Conservation (phyloP, 2,113 vertebrate genomes). For the Lamprotornis superbus region DNA sequence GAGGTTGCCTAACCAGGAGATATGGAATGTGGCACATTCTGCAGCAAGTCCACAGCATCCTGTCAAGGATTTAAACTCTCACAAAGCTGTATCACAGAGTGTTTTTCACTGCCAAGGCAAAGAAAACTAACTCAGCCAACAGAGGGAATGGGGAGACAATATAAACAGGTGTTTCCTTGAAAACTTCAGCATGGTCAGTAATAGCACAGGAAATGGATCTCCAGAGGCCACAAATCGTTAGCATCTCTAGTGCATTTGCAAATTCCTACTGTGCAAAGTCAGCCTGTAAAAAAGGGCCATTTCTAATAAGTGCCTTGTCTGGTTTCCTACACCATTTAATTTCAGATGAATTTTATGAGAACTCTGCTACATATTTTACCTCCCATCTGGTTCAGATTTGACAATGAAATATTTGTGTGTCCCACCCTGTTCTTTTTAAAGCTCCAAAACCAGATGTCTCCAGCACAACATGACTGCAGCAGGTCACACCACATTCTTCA, state of each 20-base stretch:
- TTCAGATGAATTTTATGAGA: constrained; percentile 80
- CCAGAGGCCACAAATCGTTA: constrained; percentile 58
- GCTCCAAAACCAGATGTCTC: constrained; percentile 80
- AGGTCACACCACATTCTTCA: constrained; percentile 60
- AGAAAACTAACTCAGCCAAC: constrained; percentile 7
- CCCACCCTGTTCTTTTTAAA: constrained; percentile 69
- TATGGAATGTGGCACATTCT: not conserved
- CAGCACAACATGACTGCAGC: constrained; percentile 54
- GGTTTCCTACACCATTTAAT: constrained; percentile 71
- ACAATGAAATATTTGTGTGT: constrained; percentile 83
- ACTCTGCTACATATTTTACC: constrained; percentile 79
- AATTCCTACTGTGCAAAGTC: constrained; percentile 72
- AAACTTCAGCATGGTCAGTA: constrained; percentile 51
- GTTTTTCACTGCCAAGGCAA: constrained; percentile 9
- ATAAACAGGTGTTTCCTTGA: constrained; percentile 67
- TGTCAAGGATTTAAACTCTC: not conserved
- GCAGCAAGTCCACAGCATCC: not conserved
- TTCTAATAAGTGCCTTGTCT: constrained; percentile 70
- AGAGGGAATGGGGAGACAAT: constrained; percentile 34
- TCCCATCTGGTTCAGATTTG: constrained; percentile 82
- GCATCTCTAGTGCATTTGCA: constrained; percentile 65
- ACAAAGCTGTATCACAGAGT: not conserved
- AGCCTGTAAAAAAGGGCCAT: constrained; percentile 61
- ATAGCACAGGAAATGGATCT: constrained; percentile 62
- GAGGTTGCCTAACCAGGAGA: not conserved